phyloP scores from a whole-genome alignment of 2,888 invertebrate species.

The Hoplodrina ambigua region DNA sequence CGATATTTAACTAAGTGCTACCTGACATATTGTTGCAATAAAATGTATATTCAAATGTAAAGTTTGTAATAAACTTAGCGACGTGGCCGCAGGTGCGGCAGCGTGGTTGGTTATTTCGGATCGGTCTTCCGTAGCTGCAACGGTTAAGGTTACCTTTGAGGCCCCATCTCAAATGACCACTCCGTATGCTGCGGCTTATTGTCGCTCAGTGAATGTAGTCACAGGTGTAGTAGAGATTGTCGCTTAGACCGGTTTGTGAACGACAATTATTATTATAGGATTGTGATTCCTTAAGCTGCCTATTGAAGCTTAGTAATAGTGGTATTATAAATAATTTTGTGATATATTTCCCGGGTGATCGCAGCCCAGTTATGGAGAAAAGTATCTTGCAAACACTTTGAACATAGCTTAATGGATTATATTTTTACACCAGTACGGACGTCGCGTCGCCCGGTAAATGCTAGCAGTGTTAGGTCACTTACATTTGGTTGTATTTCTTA shows the following conservation, averaged over 20 bases:
- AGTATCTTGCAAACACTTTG: constrained; percentile 24
- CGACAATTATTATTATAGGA: constrained; percentile 65
- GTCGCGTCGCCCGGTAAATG: constrained; percentile 35
- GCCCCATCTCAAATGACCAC: background rate
- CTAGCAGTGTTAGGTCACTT: constrained; percentile 25
- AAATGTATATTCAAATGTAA: constrained; percentile 17
- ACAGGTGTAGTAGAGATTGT: constrained; percentile 62
- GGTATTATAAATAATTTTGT: constrained; percentile 56
- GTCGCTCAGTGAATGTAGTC: constrained; percentile 35
- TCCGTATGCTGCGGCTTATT: background rate
- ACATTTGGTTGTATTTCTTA: constrained; percentile 37
- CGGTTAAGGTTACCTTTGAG: background rate
- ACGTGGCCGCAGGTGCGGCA: background rate
- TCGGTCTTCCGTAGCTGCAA: background rate
- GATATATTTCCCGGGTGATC: constrained; percentile 49
- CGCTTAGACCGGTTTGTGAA: constrained; percentile 70
- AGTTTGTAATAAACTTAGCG: constrained; percentile 29
- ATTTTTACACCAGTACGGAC: constrained; percentile 29
- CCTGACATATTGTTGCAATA: constrained; percentile 19
- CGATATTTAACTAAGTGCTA: constrained; percentile 25
- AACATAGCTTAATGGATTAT: constrained; percentile 29
- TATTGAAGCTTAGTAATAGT: constrained; percentile 68
- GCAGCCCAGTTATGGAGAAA: constrained; percentile 22
- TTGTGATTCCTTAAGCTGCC: constrained; percentile 73
- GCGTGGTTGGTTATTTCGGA: background rate